Evolutionary conservation across 2,113 vertebrate genomes (phyloP).

Genomic region (Gambusia affinis): DNA sequence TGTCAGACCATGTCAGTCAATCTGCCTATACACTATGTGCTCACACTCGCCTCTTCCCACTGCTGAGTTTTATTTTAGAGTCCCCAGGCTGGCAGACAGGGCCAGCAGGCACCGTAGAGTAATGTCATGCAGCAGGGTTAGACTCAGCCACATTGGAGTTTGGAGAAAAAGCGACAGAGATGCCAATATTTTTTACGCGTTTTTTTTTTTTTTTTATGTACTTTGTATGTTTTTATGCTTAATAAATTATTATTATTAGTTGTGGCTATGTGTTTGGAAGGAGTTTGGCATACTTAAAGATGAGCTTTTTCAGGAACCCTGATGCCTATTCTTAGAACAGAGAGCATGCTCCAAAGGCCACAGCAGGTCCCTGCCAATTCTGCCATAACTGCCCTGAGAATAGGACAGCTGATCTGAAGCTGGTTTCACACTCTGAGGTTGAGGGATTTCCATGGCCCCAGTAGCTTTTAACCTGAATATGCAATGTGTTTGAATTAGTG

Average conservation of each 20-base stretch:
- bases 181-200: constrained; percentile 6
- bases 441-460: constrained; percentile 11
- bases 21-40: constrained; percentile 60
- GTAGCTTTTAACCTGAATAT: constrained; percentile 16
- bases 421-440: constrained; percentile 42
- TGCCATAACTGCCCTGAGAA: constrained; percentile 54
- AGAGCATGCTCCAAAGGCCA: constrained; percentile 64
- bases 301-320: constrained; percentile 55
- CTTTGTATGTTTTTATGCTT: constrained; percentile 7
- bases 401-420: constrained; percentile 61
- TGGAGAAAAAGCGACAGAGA: constrained; percentile 22
- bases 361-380: constrained; percentile 59
- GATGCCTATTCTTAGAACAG: constrained; percentile 71
- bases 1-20: constrained; percentile 69
- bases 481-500: constrained; percentile 17
- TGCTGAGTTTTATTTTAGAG: constrained; percentile 75
- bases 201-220: constrained; percentile 12
- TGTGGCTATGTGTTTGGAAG: constrained; percentile 1
- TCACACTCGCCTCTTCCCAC: constrained; percentile 58
- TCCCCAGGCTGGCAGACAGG: constrained; percentile 70
- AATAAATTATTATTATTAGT: neutral
- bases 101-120: constrained; percentile 71
- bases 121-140: constrained; percentile 76
- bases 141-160: constrained; percentile 69
- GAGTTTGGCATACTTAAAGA: constrained; percentile 35